Conservation (phyloP, 2,113 vertebrate genomes). For the Calidris pugnax region DNA sequence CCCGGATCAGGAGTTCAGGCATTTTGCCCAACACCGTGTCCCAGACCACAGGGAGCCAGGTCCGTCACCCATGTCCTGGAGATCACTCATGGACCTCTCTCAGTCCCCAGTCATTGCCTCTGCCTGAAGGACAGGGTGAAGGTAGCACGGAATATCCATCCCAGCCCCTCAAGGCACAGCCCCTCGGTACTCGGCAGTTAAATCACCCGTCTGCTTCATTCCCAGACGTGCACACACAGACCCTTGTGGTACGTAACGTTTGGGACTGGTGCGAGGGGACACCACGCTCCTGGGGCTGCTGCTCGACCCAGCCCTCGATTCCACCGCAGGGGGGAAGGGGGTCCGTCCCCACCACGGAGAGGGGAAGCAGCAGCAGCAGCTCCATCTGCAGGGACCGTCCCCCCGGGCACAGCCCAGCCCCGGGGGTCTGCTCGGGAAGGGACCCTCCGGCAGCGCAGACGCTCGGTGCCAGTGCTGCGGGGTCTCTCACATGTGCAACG, state of each 20-base stretch:
- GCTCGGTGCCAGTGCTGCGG: not conserved
- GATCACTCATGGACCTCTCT: not conserved
- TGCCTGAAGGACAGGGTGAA: not conserved
- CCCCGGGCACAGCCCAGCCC: not conserved
- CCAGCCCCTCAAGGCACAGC: not conserved
- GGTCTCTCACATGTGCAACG: not conserved
- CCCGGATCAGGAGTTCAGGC: not conserved
- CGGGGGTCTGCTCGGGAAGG: accelerated
- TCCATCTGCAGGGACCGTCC: accelerated
- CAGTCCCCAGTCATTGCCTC: not conserved
- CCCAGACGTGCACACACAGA: not conserved
- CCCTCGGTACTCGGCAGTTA: no score
- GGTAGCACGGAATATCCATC: not conserved
- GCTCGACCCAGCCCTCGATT: not conserved
- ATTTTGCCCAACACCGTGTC: accelerated
- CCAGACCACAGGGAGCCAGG: not conserved
- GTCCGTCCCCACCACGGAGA: accelerated
- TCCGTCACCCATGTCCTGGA: not conserved
- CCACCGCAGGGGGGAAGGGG: not conserved
- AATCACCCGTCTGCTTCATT: no score
- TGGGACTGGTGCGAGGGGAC: not conserved
- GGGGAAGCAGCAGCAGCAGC: not conserved
- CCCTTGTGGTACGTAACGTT: accelerated
- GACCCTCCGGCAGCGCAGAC: not conserved
- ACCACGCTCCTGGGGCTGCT: not conserved